Evolutionary conservation across 1,140 invertebrate genomes (phyloP).

Genomic region (Aradophagus sp.): DNA sequence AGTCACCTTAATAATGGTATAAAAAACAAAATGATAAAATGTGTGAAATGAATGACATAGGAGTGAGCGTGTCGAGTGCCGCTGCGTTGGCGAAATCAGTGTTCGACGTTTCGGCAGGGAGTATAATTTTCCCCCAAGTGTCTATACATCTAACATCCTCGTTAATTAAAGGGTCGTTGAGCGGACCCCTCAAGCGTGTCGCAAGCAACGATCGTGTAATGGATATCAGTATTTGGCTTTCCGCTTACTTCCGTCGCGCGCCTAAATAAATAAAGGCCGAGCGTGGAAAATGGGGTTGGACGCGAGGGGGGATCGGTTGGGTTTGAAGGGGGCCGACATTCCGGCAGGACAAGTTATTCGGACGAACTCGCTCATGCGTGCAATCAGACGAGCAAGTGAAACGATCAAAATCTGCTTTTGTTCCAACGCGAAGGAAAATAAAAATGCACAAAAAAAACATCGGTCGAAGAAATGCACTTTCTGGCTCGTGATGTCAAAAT

Average conservation of each 20-base stretch:
- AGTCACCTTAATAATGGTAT: too few relatives aligned
- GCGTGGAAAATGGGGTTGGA: constrained; percentile 44
- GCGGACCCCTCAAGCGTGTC: constrained; percentile 56
- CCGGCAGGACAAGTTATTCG: constrained; percentile 38
- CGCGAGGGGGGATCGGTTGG: constrained; percentile 16
- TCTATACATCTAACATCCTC: constrained; percentile 55
- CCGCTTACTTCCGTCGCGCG: constrained; percentile 54
- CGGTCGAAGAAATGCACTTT: too few relatives aligned
- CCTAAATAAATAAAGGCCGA: constrained; percentile 51
- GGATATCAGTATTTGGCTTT: constrained; percentile 58
- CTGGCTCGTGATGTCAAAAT: too few relatives aligned
- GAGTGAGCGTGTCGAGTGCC: too few relatives aligned
- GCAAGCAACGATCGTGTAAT: constrained; percentile 56
- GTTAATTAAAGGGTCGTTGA: constrained; percentile 59
- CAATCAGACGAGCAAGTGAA: constrained; percentile 34
- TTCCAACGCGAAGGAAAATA: too few relatives aligned
- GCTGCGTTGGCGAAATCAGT: constrained; percentile 15
- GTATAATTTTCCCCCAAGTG: constrained; percentile 39
- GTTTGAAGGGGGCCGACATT: constrained; percentile 39
- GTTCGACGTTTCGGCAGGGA: constrained; percentile 27
- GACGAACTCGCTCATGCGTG: not conserved
- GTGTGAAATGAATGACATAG: too few relatives aligned
- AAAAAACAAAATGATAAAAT: too few relatives aligned
- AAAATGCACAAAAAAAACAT: too few relatives aligned
- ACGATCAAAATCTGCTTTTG: constrained; percentile 30